Conservation (phyloP, 2,888 invertebrate genomes). For the Caenorhabditis zanzibari region DNA sequence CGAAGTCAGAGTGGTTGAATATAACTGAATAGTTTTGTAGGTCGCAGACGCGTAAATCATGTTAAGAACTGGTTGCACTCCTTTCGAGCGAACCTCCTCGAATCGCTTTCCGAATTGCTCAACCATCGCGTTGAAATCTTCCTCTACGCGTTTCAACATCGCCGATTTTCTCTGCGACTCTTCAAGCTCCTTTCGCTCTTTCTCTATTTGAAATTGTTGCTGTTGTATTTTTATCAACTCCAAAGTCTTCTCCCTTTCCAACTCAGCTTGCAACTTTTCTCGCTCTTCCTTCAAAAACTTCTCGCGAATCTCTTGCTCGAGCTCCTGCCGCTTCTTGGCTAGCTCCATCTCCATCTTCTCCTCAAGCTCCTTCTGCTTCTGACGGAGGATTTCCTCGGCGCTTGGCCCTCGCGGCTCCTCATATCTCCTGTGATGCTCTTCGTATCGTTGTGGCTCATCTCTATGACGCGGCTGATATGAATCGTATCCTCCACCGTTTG, state of each 20-base stretch:
- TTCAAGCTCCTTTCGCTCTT: constrained; percentile 31
- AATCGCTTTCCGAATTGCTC: constrained; percentile 31
- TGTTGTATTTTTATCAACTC: constrained; percentile 46
- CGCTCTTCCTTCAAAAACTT: constrained; percentile 55
- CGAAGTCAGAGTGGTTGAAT: constrained; percentile 17
- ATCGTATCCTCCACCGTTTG: not conserved
- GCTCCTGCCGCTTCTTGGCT: constrained; percentile 24
- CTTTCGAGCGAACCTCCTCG: constrained; percentile 26
- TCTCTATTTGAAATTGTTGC: constrained; percentile 43
- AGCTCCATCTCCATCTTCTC: constrained; percentile 32
- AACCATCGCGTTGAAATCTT: constrained; percentile 41
- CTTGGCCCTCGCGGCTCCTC: not conserved
- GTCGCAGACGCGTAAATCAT: constrained; percentile 44
- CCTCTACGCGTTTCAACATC: constrained; percentile 43
- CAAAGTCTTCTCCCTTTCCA: constrained; percentile 47
- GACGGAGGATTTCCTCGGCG: constrained; percentile 19
- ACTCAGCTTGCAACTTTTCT: constrained; percentile 45
- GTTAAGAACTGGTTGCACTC: constrained; percentile 19
- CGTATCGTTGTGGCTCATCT: no score
- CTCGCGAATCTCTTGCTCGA: constrained; percentile 51
- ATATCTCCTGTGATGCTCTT: no score
- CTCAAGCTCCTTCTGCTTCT: constrained; percentile 38
- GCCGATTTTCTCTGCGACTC: constrained; percentile 28
- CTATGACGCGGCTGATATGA: not conserved
- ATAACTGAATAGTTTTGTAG: constrained; percentile 46